Evolutionary conservation across 2,113 vertebrate species (phyloP), one percentile per base, ranked within the genome.

Genomic region (Laterallus jamaicensis): DNA sequence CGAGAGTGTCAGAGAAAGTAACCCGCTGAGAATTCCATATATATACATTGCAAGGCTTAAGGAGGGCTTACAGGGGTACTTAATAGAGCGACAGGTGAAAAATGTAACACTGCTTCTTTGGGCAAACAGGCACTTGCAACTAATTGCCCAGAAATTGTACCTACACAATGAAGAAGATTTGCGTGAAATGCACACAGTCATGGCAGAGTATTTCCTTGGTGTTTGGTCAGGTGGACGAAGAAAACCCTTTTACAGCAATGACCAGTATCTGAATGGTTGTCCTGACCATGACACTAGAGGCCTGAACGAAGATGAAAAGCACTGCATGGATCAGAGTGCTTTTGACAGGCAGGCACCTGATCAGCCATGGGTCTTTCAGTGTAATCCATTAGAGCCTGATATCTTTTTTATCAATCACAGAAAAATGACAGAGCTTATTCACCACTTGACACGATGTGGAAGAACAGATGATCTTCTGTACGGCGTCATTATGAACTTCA

Each of bases 321-420:
- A 98, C 5, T 98, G 98, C 60, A 90, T 98, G 83, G 99, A 99
- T 74, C 99, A 99, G 90, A 97, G 98, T 62, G 99, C 98, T 8
- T 99, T 99, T 67, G 99, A 99, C 96, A 98, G 99, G 69, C 99
- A 99, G 93, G 98, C 98, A 16, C 99, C 99, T 0, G 99, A 99
- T 80, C 99, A 99, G 97, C 99, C 99, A 31, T 99, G 99, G 99
- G 99, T 99, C 78, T 99, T 99, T 92, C 99, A 99, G 94, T 99
- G 99, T 86, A 99, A 99, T 85, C 98, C 99, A 6, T 63, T 99
- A 85, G 99, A 99, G 94, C 99, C 99, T 8, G 99, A 99, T 88
- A 99, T 99, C 92, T 99, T 99, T 96, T 99, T 99, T 79, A 99
- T 99, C 92, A 99, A 99, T 91, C 99, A 99, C 94, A 98, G 99